Percentiles rank a stretch among this genome's conserved stretches.
Conservation (phyloP, 2,888 invertebrate species). For the Lycocerus yunnanus region DNA sequence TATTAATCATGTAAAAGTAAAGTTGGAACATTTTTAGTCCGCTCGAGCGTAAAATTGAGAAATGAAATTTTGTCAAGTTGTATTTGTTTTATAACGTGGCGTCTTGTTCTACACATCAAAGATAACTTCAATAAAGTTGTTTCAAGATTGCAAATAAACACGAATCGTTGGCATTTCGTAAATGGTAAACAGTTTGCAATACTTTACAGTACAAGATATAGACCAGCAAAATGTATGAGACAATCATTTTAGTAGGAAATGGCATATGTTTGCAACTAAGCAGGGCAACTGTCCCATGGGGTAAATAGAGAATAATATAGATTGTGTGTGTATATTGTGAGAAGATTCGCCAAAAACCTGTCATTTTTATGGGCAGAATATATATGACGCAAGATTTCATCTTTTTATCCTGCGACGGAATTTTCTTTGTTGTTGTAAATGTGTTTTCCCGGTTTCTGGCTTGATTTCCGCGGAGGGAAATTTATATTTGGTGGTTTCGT, state of each 20-base stretch:
- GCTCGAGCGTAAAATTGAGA: not conserved
- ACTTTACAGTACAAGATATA: slow-evolving; percentile 26
- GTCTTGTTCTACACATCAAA: slow-evolving; percentile 18
- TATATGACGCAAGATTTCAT: slow-evolving; percentile 47
- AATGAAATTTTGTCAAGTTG: not conserved
- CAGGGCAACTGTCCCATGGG: slow-evolving; percentile 41
- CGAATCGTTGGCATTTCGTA: slow-evolving; percentile 28
- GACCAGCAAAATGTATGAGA: slow-evolving; percentile 27
- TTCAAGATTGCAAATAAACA: slow-evolving; percentile 22
- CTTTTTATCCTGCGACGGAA: slow-evolving; percentile 44
- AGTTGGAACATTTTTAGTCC: not conserved
- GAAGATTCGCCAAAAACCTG: slow-evolving; percentile 44
- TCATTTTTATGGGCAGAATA: slow-evolving; percentile 48
- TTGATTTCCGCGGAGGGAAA: slow-evolving; percentile 53
- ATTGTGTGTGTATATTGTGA: slow-evolving; percentile 43
- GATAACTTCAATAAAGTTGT: slow-evolving; percentile 29
- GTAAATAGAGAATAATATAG: slow-evolving; percentile 46
- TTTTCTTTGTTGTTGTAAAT: slow-evolving; percentile 49
- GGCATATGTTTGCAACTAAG: slow-evolving; percentile 27
- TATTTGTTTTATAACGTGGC: slow-evolving; percentile 4
- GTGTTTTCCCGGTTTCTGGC: slow-evolving; percentile 44
- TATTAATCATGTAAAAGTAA: not conserved
- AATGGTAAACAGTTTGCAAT: slow-evolving; percentile 27
- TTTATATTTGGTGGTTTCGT: slow-evolving; percentile 47
- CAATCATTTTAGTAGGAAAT: slow-evolving; percentile 19